phyloP scores from a whole-genome alignment of 37 sponge, comb jelly and placozoan species.

The Axinella damicornis region DNA sequence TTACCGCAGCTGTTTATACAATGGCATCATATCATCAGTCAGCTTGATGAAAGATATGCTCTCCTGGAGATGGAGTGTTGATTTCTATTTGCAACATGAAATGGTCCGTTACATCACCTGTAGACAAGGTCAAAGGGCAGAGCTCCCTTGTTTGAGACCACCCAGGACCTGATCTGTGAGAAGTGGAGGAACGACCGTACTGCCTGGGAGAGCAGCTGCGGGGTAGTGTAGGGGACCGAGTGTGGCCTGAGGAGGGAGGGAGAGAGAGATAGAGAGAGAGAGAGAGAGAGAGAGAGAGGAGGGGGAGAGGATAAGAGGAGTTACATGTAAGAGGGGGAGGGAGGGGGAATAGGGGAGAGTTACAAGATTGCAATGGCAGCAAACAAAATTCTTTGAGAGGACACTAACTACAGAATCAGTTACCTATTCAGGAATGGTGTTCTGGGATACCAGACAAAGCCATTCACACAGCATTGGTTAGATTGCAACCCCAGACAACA shows the following conservation, averaged over 20 bases:
- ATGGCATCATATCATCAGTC: no score
- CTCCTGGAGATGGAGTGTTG: not conserved
- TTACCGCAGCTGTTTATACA: no score
- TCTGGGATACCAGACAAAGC: no score
- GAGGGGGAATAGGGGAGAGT: not conserved
- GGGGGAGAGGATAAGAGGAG: no score
- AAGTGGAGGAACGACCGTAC: conserved; percentile 55
- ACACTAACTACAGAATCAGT: no score
- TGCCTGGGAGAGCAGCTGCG: conserved; percentile 39
- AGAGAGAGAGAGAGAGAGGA: conserved; percentile 13
- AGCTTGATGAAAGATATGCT: not conserved
- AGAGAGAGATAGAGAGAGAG: conserved; percentile 5
- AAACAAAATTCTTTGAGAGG: no score
- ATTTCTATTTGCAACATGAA: not conserved
- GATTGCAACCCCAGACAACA: no score
- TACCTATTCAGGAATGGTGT: no score
- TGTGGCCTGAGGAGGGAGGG: conserved; percentile 16
- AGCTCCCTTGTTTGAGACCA: conserved; percentile 15
- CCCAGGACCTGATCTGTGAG: conserved; percentile 70
- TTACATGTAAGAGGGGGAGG: conserved; percentile 3
- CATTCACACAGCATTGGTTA: no score
- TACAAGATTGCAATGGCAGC: not conserved
- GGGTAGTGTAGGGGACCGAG: not conserved
- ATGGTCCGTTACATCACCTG: conserved; percentile 18
- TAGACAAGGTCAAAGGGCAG: conserved; percentile 51